These are phyloP conservation scores for Alethe diademata DNA, from an alignment of 2,113 vertebrate species.

Conservation along the genomic window DNA sequence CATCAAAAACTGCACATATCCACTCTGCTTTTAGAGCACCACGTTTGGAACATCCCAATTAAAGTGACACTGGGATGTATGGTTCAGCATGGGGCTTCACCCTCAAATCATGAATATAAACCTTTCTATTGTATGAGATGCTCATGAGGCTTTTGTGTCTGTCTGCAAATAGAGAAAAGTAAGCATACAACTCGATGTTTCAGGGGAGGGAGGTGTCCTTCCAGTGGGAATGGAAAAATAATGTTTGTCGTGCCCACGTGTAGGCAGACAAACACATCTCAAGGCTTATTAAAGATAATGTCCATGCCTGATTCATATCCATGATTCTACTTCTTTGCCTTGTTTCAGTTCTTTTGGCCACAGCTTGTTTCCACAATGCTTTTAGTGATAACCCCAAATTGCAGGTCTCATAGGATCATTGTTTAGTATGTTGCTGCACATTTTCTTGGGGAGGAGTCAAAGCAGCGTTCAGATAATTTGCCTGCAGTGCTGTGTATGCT, in stretches of 20 bases:
- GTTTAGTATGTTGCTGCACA: background rate
- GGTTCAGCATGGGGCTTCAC: background rate
- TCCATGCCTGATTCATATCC: background rate
- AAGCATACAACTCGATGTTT: accelerated
- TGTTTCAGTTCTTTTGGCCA: background rate
- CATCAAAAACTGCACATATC: background rate
- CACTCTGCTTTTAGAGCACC: background rate
- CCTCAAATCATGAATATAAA: background rate
- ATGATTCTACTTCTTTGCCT: background rate
- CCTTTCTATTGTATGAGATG: background rate
- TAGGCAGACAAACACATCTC: background rate
- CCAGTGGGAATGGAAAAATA: background rate
- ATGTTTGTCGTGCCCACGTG: background rate
- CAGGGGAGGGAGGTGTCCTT: background rate
- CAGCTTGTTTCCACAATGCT: background rate
- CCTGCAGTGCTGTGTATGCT: background rate
- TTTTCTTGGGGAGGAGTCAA: background rate
- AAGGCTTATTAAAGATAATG: background rate
- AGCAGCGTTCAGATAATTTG: background rate
- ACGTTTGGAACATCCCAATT: background rate
- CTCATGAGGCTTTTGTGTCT: background rate
- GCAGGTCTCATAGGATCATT: background rate
- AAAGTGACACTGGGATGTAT: background rate
- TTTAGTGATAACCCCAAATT: background rate
- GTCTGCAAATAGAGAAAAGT: background rate